Percentiles rank a stretch among this genome's conserved stretches.
Evolutionary conservation across 1,140 invertebrate genomes (phyloP).

Genomic region (Nymphalis io): DNA sequence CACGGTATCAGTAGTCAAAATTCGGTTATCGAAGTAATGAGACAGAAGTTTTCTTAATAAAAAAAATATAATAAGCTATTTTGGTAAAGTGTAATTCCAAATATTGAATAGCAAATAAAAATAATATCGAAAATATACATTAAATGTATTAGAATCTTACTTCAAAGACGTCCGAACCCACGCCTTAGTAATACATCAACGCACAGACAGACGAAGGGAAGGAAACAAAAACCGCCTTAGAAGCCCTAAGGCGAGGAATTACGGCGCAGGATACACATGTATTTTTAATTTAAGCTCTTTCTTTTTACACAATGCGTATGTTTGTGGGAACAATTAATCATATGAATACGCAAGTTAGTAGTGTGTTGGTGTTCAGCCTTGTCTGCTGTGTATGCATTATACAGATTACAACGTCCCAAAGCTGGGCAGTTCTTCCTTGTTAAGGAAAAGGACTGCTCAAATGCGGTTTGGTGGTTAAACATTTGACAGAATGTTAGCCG

Average conservation of each 20-base stretch:
- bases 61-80: no score
- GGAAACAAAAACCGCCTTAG: conserved; percentile 18
- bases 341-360: background rate
- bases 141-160: background rate
- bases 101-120: no score
- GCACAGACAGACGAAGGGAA: conserved; percentile 13
- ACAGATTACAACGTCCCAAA: no score
- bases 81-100: no score
- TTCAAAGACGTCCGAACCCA: conserved; percentile 19
- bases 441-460: no score
- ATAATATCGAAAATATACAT: background rate
- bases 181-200: conserved; percentile 30
- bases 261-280: background rate
- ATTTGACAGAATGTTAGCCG: no score
- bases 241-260: conserved; percentile 13
- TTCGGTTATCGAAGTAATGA: no score
- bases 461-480: no score
- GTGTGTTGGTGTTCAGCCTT: background rate
- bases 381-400: no score
- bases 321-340: conserved; percentile 1
- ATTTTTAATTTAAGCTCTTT: conserved; percentile 26
- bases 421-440: no score
- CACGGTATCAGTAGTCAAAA: no score
- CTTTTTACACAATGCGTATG: conserved; percentile 12
- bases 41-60: no score